Percentiles rank a stretch among this genome's conserved stretches.
Conservation (phyloP, 2,888 invertebrate species). For the Chironomus riparius region DNA sequence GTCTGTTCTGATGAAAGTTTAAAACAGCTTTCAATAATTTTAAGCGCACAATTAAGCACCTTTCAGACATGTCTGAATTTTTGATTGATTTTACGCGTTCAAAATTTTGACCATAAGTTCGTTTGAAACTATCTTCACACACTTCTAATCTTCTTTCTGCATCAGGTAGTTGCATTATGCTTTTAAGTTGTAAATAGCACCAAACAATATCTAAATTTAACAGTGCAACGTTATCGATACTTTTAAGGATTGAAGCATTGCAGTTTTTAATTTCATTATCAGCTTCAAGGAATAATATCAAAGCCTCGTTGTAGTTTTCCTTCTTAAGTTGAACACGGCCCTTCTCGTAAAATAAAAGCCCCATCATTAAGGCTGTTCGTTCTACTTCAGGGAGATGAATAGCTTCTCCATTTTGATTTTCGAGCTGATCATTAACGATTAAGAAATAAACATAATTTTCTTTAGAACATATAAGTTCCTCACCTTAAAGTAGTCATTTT, state of each 20-base stretch:
- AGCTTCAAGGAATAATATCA: conserved; percentile 67
- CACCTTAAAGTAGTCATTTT: conserved; percentile 43
- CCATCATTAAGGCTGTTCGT: conserved; percentile 59
- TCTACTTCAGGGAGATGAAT: conserved; percentile 62
- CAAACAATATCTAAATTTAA: conserved; percentile 81
- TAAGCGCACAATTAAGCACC: conserved; percentile 65
- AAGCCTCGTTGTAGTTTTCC: conserved; percentile 57
- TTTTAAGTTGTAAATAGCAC: conserved; percentile 70
- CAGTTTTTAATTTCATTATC: conserved; percentile 57
- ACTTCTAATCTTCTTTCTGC: conserved; percentile 56
- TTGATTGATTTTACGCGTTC: conserved; percentile 52
- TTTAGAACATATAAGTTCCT: conserved; percentile 18
- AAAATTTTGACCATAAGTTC: conserved; percentile 57
- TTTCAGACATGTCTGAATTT: conserved; percentile 54
- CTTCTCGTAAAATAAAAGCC: conserved; percentile 71
- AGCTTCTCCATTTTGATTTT: conserved; percentile 69
- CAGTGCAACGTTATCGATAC: conserved; percentile 75
- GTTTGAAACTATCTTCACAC: conserved; percentile 57
- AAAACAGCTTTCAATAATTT: conserved; percentile 73
- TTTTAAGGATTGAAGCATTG: conserved; percentile 45
- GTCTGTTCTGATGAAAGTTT: conserved; percentile 64
- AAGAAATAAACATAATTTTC: not conserved
- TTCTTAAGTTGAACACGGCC: conserved; percentile 58
- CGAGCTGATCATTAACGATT: conserved; percentile 45
- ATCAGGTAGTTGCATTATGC: conserved; percentile 61